These are phyloP conservation scores for Balanococcus diminutus DNA, from an alignment of 2,888 invertebrate species.

Conservation along the genomic window DNA sequence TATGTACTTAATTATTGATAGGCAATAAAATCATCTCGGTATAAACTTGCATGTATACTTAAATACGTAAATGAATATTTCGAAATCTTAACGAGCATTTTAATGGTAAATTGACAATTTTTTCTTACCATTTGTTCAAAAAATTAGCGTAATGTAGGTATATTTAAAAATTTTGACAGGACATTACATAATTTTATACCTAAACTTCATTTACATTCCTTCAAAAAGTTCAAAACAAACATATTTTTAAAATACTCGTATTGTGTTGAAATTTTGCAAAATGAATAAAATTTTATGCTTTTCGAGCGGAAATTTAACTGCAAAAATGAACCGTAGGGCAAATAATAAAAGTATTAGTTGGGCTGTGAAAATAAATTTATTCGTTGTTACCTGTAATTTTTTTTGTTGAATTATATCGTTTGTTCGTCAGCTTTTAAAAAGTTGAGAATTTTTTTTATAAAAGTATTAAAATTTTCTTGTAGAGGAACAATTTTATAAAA, in stretches of 20 bases:
- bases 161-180: no score
- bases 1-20: no score
- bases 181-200: no score
- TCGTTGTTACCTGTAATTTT: conserved; percentile 30
- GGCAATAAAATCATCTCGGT: no score
- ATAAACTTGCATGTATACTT: no score
- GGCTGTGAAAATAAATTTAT: conserved; percentile 38
- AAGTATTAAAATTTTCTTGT: neutral
- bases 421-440: conserved; percentile 15
- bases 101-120: no score
- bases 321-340: neutral
- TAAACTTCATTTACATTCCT: no score
- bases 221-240: neutral
- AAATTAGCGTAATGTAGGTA: no score
- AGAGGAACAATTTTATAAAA: neutral
- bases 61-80: no score
- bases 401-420: conserved; percentile 17
- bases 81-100: no score
- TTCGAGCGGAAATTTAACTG: neutral
- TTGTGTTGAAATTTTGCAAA: neutral
- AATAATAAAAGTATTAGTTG: conserved; percentile 36
- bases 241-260: neutral
- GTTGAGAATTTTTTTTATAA: neutral
- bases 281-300: neutral
- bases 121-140: no score